phyloP scores from a whole-genome alignment of 2,113 vertebrate genomes.

The Apodemus speciosus region DNA sequence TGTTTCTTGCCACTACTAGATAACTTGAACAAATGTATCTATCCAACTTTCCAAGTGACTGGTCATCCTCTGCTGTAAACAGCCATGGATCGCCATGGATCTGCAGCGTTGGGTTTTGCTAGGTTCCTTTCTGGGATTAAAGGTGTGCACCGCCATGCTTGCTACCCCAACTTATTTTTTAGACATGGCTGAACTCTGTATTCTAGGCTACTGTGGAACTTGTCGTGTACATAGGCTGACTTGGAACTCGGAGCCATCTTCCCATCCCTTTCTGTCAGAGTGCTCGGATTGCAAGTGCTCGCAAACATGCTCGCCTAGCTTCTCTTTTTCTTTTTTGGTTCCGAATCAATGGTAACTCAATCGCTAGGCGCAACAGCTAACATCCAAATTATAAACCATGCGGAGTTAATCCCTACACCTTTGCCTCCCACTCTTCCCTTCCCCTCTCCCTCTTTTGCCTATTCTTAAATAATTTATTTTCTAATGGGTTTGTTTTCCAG shows the following conservation, averaged over 20 bases:
- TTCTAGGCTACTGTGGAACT: background rate
- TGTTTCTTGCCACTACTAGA: slow-evolving; percentile 69
- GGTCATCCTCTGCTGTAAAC: background rate
- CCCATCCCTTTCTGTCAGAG: background rate
- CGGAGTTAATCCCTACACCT: too few species aligned
- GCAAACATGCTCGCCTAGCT: too few species aligned
- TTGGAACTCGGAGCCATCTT: background rate
- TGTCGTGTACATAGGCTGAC: background rate
- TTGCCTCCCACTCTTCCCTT: too few species aligned
- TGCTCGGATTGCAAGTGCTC: too few species aligned
- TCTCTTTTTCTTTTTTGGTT: too few species aligned
- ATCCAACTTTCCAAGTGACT: slow-evolving; percentile 35
- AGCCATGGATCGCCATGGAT: background rate
- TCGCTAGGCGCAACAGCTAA: too few species aligned
- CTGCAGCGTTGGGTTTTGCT: background rate
- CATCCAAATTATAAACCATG: too few species aligned
- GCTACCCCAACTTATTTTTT: background rate
- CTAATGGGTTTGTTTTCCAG: slow-evolving; percentile 27
- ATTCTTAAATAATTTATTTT: background rate
- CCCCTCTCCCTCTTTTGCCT: too few species aligned
- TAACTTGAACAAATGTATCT: slow-evolving; percentile 41
- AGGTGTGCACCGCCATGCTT: background rate
- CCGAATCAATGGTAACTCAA: too few species aligned
- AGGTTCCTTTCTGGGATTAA: background rate
- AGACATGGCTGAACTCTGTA: background rate